Evolutionary conservation across 2,113 vertebrate genomes (phyloP).

Genomic region (Junco hyemalis): DNA sequence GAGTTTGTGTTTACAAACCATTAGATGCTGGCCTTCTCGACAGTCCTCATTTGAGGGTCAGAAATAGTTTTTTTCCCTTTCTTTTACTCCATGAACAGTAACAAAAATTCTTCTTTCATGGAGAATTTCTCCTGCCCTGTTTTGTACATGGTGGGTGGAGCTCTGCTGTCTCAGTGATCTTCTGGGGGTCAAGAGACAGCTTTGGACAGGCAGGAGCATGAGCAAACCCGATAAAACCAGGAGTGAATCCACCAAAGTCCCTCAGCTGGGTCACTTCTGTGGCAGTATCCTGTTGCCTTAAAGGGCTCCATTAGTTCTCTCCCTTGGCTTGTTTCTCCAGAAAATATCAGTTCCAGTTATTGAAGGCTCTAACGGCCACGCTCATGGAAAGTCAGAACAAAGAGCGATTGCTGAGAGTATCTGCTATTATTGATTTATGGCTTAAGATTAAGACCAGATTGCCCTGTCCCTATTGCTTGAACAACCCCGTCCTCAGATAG

Average conservation of each 20-base stretch:
- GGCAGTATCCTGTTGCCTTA: background rate
- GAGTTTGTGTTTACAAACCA: slow-evolving; percentile 47
- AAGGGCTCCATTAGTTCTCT: background rate
- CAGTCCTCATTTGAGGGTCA: background rate
- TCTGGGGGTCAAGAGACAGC: background rate
- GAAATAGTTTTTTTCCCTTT: background rate
- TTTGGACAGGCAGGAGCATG: background rate
- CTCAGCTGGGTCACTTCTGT: background rate
- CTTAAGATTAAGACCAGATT: slow-evolving; percentile 45
- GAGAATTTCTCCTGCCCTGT: background rate
- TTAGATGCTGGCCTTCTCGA: background rate
- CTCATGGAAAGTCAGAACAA: background rate
- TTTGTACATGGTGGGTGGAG: background rate
- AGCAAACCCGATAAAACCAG: accelerated
- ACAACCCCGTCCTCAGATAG: slow-evolving; percentile 11
- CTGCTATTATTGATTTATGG: slow-evolving; percentile 35
- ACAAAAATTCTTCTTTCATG: background rate
- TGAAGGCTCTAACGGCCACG: background rate
- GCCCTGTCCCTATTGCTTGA: slow-evolving; percentile 26
- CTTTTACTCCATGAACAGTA: background rate
- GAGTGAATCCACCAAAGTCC: background rate
- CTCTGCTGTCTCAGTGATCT: background rate
- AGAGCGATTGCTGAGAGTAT: slow-evolving; percentile 16
- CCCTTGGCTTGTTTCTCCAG: background rate
- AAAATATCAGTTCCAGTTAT: background rate